Evolutionary conservation across 1,140 invertebrate species (phyloP).

Genomic region (Zaprionus tsacasi): DNA sequence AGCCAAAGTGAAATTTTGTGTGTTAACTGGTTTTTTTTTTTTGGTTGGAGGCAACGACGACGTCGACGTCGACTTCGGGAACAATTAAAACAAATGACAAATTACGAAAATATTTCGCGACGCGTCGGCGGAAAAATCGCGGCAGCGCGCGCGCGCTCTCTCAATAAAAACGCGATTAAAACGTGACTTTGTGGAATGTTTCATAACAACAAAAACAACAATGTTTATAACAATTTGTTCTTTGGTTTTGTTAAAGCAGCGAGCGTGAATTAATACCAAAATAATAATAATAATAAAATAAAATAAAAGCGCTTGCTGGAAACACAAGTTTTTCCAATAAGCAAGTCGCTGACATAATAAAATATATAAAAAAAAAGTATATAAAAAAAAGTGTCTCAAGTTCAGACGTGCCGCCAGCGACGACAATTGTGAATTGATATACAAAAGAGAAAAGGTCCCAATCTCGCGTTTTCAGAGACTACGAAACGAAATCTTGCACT

Average conservation of each 20-base stretch:
- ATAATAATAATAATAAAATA: slow-evolving; percentile 5
- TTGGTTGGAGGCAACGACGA: slow-evolving; percentile 17
- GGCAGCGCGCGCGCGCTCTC: slow-evolving; percentile 52
- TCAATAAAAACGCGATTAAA: slow-evolving; percentile 10
- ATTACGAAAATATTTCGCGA: slow-evolving; percentile 42
- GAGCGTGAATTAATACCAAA: slow-evolving; percentile 7
- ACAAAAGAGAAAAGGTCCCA: slow-evolving; percentile 65
- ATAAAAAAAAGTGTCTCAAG: slow-evolving; percentile 58
- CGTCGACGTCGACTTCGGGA: slow-evolving; percentile 39
- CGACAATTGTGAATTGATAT: slow-evolving; percentile 70
- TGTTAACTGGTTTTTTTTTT: slow-evolving; percentile 55
- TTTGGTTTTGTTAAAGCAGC: slow-evolving; percentile 64
- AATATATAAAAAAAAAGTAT: too few relatives aligned
- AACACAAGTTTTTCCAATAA: slow-evolving; percentile 48
- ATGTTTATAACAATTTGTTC: slow-evolving; percentile 31
- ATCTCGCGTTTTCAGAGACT: slow-evolving; percentile 53
- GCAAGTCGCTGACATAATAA: slow-evolving; percentile 74
- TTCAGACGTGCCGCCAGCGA: slow-evolving; percentile 71
- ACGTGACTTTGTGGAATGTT: slow-evolving; percentile 18
- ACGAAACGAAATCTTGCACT: slow-evolving; percentile 55
- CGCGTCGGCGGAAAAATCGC: slow-evolving; percentile 55
- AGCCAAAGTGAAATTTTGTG: slow-evolving; percentile 46
- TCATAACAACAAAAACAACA: not conserved
- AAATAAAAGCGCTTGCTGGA: not conserved
- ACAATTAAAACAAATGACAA: slow-evolving; percentile 41